Base-by-base conservation (phyloP, 2,113 vertebrate species). In the Pavo muticus region DNA sequence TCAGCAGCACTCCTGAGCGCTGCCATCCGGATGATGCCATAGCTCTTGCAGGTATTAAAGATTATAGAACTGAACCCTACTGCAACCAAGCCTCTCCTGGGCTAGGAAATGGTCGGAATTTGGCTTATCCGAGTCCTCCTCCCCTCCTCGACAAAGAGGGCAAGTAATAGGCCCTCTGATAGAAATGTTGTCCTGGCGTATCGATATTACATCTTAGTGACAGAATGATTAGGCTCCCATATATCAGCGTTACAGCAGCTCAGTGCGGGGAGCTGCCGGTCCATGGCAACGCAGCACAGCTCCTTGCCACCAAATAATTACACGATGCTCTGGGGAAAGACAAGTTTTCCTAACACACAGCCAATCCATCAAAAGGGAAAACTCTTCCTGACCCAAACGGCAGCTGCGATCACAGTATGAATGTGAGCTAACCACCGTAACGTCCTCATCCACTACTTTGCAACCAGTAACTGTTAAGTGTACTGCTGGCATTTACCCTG, bases 241-340 rank as follows among this genome's bases (percentile, higher is more conserved):
- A 20, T 9, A 73, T 77, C 90, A 81, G 70, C 19, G 10, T 18
- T 67, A n/a, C 77, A 19, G 89, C 84, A 78, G 83, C 87, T 67
- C 48, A 3, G 1, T 4, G 91, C 2, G 14, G 37, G 87, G 84
- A 68, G 87, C 92, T 6, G 5, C 87, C 88, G 12, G 81, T 16
- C 91, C 93, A 71, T 74, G 65, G 94, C 81, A 89, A 79, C 61
- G 1, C 10, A 52, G 80, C 84, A 44, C 84, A 47, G 4, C 87
- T 96, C 91, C 65, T 30, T 18, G 25, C 76, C 91, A 94, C 87
- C 95, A 80, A 90, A 56, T 67, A 70, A 92, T 94, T 89, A 87
- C 81, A 89, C 0, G 42, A 40, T 87, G 93, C 93, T 95, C 96
- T 50, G 90, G 91, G 90, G 93, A 95, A 91, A 87, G 91, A 91